Evolutionary conservation across 2,888 invertebrate species (phyloP), one percentile per base, ranked within the genome.

Genomic region (Pycnomerus fuliginosus): DNA sequence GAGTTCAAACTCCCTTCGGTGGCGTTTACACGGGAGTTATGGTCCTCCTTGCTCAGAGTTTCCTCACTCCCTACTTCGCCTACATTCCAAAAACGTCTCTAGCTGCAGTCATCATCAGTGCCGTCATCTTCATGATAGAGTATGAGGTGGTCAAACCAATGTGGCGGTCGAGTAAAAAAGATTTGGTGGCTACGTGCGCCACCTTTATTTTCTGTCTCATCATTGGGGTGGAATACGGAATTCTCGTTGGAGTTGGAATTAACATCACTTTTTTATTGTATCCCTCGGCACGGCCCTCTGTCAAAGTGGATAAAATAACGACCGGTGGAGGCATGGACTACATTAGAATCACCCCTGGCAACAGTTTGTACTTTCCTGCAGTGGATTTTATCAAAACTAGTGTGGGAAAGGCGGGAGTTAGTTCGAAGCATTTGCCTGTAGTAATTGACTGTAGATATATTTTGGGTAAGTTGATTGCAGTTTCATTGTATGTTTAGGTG

Each of bases 111-210:
- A 94, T 96, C 48, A 94, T 96, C 53, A 89, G 90, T 67, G 95
- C 96, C 55, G 95, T 96, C 48, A 85, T 95, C 68, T 91, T 90
- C 72, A 93, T 93, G 92, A 90, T 93, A 62, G 92, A 93, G 71
- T 91, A 90, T 68, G 89, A 90, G 76, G 87, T 88, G 30, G 83
- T 90, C 1, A 86, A 87, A 58, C 86, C 90, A 0, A 84, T 90
- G 80, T 91, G 90, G 90, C 80, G 83, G 8, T 88, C 89, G 1
- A 85, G 85, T 48, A 83, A 87, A 50, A 80, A 83, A 54, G 93
- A 93, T 53, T 76, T 90, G 51, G 78, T 89, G 2, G 89, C 92
- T 0, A 87, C 90, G 46, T 78, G 84, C 48, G 84, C 88, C 1
- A 94, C 94, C 0, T 93, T 95, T 69, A 74, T 88, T 0, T 71